These are phyloP conservation scores for Drosophila infuscata DNA, from an alignment of 2,888 invertebrate genomes.

Conservation along the genomic window DNA sequence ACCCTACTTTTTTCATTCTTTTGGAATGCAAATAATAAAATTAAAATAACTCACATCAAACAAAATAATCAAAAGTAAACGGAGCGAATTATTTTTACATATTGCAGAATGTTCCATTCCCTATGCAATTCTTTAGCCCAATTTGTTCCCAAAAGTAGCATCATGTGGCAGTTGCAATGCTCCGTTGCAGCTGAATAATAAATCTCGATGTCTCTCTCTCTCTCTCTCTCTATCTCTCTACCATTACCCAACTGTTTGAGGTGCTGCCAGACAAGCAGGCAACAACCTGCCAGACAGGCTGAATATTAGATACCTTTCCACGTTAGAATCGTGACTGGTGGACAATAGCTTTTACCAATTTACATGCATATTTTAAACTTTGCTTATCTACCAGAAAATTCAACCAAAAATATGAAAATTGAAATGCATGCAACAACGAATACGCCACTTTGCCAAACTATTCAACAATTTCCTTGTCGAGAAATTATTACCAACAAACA, in stretches of 20 bases:
- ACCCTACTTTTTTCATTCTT: neutral
- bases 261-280: constrained; percentile 30
- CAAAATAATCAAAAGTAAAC: neutral
- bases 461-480: constrained; percentile 52
- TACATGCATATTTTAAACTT: constrained; percentile 66
- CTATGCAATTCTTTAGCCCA: neutral
- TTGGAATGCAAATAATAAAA: neutral
- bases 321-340: constrained; percentile 68
- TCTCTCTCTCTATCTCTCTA: neutral
- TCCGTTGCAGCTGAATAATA: constrained; percentile 59
- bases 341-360: constrained; percentile 60
- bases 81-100: constrained; percentile 18
- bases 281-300: constrained; percentile 35
- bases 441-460: constrained; percentile 53
- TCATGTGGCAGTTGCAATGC: constrained; percentile 34
- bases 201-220: constrained; percentile 45
- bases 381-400: constrained; percentile 54
- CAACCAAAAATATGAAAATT: constrained; percentile 50
- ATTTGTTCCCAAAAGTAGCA: constrained; percentile 41
- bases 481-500: constrained; percentile 55
- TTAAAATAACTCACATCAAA: neutral
- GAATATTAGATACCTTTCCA: constrained; percentile 61
- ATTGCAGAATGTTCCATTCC: constrained; percentile 23
- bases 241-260: neutral
- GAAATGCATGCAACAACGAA: constrained; percentile 51